phyloP scores from a whole-genome alignment of 2,113 vertebrate species.

The Pionites leucogaster region DNA sequence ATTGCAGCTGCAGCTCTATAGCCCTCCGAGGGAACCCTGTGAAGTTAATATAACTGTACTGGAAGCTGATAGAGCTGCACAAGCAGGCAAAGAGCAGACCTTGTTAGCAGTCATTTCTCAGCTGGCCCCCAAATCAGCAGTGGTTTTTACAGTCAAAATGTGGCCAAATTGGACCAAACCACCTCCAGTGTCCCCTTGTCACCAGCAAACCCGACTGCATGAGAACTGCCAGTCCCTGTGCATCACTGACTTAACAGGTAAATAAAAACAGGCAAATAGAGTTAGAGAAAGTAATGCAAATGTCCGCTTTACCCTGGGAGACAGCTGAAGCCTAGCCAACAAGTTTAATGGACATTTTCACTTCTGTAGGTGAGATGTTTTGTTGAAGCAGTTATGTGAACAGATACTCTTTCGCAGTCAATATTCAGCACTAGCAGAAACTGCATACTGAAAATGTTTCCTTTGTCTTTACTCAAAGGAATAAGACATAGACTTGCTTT shows the following conservation, averaged over 20 bases:
- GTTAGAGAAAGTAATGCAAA: neutral
- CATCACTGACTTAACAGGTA: neutral
- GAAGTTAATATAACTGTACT: fast-evolving
- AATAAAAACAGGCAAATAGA: neutral
- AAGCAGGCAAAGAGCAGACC: neutral
- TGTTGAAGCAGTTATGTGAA: neutral
- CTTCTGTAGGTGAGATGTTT: neutral
- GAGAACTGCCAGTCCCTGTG: fast-evolving
- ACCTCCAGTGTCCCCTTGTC: neutral
- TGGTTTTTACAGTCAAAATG: neutral
- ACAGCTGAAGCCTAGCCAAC: neutral
- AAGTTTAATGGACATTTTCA: neutral
- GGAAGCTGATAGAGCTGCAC: neutral
- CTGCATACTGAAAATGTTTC: neutral
- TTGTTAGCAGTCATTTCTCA: neutral
- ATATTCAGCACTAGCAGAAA: neutral
- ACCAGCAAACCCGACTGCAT: fast-evolving
- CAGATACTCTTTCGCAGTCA: neutral
- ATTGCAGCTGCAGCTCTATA: neutral
- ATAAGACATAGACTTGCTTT: neutral
- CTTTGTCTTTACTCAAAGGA: neutral
- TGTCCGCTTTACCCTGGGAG: neutral
- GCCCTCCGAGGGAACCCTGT: neutral
- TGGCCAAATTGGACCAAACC: neutral
- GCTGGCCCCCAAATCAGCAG: fast-evolving